These are phyloP conservation scores for Aproaerema taeniolella DNA, from an alignment of 2,888 invertebrate species.

Conservation along the genomic window DNA sequence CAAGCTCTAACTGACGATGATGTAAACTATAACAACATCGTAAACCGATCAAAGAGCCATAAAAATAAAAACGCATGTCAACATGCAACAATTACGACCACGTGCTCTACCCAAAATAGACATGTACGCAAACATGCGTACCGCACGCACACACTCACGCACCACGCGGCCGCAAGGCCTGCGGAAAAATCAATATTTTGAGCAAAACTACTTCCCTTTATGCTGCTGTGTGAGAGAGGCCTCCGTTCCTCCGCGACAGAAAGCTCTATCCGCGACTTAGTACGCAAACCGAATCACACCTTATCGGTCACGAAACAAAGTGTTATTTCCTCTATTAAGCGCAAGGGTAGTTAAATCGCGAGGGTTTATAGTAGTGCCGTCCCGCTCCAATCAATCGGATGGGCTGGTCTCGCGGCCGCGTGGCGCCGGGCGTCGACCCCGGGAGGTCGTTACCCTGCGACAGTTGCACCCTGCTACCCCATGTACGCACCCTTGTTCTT, in stretches of 20 bases:
- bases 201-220: conserved; percentile 75
- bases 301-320: conserved; percentile 52
- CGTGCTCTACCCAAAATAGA: conserved; percentile 73
- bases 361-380: conserved; percentile 60
- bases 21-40: conserved; percentile 40
- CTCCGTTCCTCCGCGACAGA: conserved; percentile 29
- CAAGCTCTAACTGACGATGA: conserved; percentile 26
- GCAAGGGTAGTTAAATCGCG: conserved; percentile 58
- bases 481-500: conserved; percentile 62
- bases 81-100: conserved; percentile 72
- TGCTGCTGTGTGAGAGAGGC: conserved; percentile 54
- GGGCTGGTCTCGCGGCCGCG: conserved; percentile 64
- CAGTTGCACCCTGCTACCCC: conserved; percentile 74
- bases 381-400: conserved; percentile 73
- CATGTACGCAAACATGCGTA: conserved; percentile 37
- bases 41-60: conserved; percentile 54
- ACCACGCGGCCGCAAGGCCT: conserved; percentile 50
- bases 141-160: conserved; percentile 26
- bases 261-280: conserved; percentile 32
- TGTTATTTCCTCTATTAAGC: conserved; percentile 45
- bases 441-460: conserved; percentile 69
- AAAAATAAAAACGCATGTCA: conserved; percentile 74
- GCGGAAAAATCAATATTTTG: conserved; percentile 77
- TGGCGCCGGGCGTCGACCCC: conserved; percentile 72
- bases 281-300: conserved; percentile 46